Evolutionary conservation across 1,140 invertebrate genomes (phyloP).

Genomic region (Drosophila aff.): DNA sequence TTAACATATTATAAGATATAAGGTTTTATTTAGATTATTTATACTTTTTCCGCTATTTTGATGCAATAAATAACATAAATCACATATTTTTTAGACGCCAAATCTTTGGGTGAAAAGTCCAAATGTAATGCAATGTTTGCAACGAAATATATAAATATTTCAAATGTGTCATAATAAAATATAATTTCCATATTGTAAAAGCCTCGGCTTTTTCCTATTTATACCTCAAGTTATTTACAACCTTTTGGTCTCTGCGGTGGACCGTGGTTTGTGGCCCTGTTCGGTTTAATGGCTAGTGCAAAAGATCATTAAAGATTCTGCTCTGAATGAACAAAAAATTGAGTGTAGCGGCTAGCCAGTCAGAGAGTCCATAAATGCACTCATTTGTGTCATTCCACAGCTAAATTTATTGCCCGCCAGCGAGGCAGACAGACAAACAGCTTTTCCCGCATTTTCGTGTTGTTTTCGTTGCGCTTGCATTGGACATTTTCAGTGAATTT

Average conservation of each 20-base stretch:
- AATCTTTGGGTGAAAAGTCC: neutral
- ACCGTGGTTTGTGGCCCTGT: slow-evolving; percentile 20
- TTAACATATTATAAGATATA: neutral
- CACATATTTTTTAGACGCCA: neutral
- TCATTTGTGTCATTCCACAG: slow-evolving; percentile 19
- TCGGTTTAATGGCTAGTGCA: slow-evolving; percentile 24
- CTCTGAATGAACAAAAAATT: slow-evolving; percentile 30
- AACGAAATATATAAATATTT: neutral
- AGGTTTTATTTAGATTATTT: neutral
- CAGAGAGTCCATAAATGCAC: slow-evolving; percentile 32
- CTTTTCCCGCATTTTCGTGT: slow-evolving; percentile 11
- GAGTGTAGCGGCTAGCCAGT: slow-evolving; percentile 2
- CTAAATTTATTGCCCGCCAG: slow-evolving; percentile 16
- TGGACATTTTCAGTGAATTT: slow-evolving; percentile 48
- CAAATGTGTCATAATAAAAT: neutral
- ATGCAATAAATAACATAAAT: neutral
- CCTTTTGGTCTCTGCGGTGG: slow-evolving; percentile 15
- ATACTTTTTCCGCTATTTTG: neutral
- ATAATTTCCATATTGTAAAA: neutral
- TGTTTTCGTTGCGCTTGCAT: slow-evolving; percentile 31
- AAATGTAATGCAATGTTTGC: neutral
- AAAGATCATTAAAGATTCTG: slow-evolving; percentile 19
- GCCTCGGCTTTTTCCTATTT: neutral
- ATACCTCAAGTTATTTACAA: slow-evolving; percentile 11
- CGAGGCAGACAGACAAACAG: neutral